Evolutionary conservation across 2,113 vertebrate species (phyloP).

Genomic region (Anthoscopus minutus): DNA sequence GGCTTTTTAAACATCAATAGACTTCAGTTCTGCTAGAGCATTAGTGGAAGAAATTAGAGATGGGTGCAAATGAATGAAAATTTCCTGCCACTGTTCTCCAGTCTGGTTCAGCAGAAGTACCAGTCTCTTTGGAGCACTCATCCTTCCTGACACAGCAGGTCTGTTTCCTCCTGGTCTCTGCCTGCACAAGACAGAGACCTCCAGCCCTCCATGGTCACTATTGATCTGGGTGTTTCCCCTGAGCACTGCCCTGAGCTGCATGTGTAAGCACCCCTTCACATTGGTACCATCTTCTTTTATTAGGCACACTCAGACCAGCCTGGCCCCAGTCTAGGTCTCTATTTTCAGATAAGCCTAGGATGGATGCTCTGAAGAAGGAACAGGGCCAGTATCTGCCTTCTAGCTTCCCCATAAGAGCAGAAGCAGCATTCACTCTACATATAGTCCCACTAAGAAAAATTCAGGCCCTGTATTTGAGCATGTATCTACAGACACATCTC

Average conservation of each 20-base stretch:
- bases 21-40: background rate
- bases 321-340: background rate
- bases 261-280: background rate
- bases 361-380: background rate
- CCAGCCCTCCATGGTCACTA: background rate
- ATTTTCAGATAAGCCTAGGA: background rate
- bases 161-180: background rate
- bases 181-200: background rate
- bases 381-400: background rate
- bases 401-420: background rate
- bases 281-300: background rate
- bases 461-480: background rate
- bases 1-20: background rate
- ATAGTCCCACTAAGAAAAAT: background rate
- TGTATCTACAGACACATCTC: background rate
- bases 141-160: background rate
- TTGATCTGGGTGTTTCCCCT: accelerated
- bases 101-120: background rate
- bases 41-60: background rate
- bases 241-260: background rate
- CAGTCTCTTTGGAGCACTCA: background rate
- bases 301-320: background rate
- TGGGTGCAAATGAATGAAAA: background rate
- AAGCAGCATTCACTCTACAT: background rate
- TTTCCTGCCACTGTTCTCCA: background rate